Evolutionary conservation across 1,140 invertebrate species (phyloP), one percentile per base, ranked within the genome.

Genomic region (Hypothenemus hampei): DNA sequence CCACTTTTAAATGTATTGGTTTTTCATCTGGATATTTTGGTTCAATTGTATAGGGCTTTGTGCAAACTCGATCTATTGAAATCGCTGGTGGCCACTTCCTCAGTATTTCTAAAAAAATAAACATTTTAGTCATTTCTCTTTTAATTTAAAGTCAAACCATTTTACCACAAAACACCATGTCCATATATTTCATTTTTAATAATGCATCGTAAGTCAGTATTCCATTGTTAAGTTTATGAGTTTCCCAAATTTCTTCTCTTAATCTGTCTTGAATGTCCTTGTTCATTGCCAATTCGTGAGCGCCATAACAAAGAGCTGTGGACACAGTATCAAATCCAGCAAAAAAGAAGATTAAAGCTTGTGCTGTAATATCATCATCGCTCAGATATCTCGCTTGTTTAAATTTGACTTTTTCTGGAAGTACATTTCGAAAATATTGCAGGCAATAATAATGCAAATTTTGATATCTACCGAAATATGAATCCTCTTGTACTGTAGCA

Each of bases 271-370:
- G 75, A 23, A 76, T 62, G 8, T 78, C 74, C 6, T 75, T 75
- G 68, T 81, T 69, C 11, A 71, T 56, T 1, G 78, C 76, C 35
- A 84, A 65, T 40, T 73, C 69, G 57, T 77, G 66, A 7, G 47
- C 47, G 18, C 57, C 45, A 54, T 70, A 72, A 24, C 50, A 51
- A 21, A 70, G 36, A n/a, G 61, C 7, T 5, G 61, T 61, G 5
- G 69, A 64, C 8, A 65, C 53, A 2, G 68, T 67, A 4, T 71
- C 72, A 44, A 72, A 73, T 20, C 69, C 72, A 33, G 64, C 72
- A 8, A 73, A 37, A 39, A 72, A 71, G 43, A 73, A 73, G 5
- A 73, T 48, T 33, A 75, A 64, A n/a, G 66, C 64, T 60, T 74
- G 71, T 0, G 67, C 61, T 0, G 65, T 57, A 22, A 70, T 60